Conservation (phyloP, 2,113 vertebrate species). For the Terrapene triunguis region DNA sequence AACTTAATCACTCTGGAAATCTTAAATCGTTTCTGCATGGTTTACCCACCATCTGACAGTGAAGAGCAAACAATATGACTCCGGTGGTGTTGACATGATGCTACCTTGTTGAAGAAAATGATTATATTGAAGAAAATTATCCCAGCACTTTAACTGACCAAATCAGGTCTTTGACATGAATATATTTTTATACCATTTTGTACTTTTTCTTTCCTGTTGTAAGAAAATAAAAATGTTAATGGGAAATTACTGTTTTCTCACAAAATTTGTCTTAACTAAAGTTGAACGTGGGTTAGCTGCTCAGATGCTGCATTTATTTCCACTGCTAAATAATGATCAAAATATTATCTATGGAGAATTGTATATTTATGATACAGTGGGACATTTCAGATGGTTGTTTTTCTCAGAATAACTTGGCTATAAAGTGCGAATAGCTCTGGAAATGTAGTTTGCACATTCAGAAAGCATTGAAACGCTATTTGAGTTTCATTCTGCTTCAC, state of each 20-base stretch:
- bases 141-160: conserved; percentile 28
- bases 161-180: conserved; percentile 28
- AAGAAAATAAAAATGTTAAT: conserved; percentile 20
- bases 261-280: neutral
- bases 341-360: neutral
- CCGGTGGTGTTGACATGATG: conserved; percentile 65
- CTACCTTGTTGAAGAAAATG: conserved; percentile 71
- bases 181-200: conserved; percentile 34
- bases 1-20: conserved; percentile 74
- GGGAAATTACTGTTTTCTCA: conserved; percentile 39
- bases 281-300: neutral
- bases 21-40: conserved; percentile 74
- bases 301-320: neutral
- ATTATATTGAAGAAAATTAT: conserved; percentile 58
- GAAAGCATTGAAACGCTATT: neutral
- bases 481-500: conserved; percentile 29
- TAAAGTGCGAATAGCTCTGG: neutral
- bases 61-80: conserved; percentile 63
- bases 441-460: neutral
- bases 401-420: neutral
- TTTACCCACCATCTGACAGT: conserved; percentile 68
- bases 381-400: neutral
- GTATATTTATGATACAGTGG: neutral
- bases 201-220: neutral
- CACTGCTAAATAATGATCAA: neutral